A percentile compares a stretch with the other conserved stretches of the same genome.
phyloP scores from a whole-genome alignment of 1,140 invertebrate genomes.

The Listronotus bonariensis region DNA sequence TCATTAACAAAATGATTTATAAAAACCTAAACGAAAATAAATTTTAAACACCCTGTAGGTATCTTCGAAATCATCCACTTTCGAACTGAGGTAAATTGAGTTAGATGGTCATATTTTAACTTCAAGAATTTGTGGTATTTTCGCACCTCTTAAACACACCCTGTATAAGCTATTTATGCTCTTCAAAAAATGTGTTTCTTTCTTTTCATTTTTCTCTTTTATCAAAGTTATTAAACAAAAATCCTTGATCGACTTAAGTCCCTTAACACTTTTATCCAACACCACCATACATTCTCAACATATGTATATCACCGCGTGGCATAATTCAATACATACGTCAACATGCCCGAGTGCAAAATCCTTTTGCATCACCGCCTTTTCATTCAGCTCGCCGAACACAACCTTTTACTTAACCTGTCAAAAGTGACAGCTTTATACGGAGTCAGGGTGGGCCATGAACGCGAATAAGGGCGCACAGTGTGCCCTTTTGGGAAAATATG shows the following conservation, averaged over 20 bases:
- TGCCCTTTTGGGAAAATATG: conserved; percentile 26
- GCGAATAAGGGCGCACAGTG: conserved; percentile 12
- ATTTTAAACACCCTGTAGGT: too few species aligned
- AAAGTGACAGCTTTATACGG: conserved; percentile 25
- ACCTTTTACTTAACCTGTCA: conserved; percentile 34
- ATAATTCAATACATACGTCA: conserved; percentile 34
- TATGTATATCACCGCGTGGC: conserved; percentile 25
- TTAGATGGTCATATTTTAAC: too few species aligned
- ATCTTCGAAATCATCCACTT: too few species aligned
- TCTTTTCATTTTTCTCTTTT: too few species aligned
- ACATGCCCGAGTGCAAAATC: conserved; percentile 28
- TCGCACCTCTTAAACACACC: too few species aligned
- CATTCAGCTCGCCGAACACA: conserved; percentile 25
- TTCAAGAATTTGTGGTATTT: too few species aligned
- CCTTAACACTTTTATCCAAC: conserved; percentile 20
- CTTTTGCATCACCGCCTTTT: conserved; percentile 29
- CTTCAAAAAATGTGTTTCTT: too few species aligned
- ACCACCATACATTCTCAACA: conserved; percentile 17
- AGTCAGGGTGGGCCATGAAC: conserved; percentile 9
- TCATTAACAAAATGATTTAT: too few species aligned
- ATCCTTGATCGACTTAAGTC: not conserved
- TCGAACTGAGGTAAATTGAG: too few species aligned
- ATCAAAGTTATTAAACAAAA: too few species aligned
- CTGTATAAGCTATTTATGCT: too few species aligned
- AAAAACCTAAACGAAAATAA: too few species aligned